phyloP scores from a whole-genome alignment of 2,797 vertebrate species.

The Lepus oiostolus region DNA sequence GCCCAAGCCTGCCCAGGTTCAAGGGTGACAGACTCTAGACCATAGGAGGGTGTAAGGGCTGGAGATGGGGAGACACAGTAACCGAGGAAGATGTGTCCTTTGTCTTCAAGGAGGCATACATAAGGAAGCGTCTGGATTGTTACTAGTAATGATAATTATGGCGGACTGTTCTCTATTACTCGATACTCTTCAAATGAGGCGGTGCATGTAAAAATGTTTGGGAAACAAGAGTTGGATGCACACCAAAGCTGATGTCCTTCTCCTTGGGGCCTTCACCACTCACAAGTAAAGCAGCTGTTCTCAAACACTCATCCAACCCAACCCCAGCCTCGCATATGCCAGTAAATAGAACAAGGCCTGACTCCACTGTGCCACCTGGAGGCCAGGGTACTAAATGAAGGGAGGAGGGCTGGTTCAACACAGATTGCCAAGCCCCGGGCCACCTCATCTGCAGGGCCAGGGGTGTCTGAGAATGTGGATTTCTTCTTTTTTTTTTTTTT shows the following conservation, averaged over 20 bases:
- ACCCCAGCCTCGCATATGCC: not conserved
- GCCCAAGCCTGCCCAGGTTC: not conserved
- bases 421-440: rapidly evolving
- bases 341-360: not conserved
- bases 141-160: not conserved
- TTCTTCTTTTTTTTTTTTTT: not conserved
- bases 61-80: not conserved
- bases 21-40: not conserved
- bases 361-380: not conserved
- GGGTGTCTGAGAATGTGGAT: not conserved
- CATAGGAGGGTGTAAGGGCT: not conserved
- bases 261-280: not conserved
- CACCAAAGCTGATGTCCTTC: not conserved
- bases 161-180: not conserved
- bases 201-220: not conserved
- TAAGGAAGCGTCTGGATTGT: not conserved
- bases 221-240: not conserved
- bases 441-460: too few relatives aligned
- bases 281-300: not conserved
- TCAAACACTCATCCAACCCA: too few relatives aligned
- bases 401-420: not conserved
- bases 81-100: not conserved
- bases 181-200: not conserved
- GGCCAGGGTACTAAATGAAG: not conserved
- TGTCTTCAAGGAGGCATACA: not conserved